A percentile compares a stretch with the other conserved stretches of the same genome.
Evolutionary conservation across 2,113 vertebrate genomes (phyloP).

Genomic region (Raja brachyura): DNA sequence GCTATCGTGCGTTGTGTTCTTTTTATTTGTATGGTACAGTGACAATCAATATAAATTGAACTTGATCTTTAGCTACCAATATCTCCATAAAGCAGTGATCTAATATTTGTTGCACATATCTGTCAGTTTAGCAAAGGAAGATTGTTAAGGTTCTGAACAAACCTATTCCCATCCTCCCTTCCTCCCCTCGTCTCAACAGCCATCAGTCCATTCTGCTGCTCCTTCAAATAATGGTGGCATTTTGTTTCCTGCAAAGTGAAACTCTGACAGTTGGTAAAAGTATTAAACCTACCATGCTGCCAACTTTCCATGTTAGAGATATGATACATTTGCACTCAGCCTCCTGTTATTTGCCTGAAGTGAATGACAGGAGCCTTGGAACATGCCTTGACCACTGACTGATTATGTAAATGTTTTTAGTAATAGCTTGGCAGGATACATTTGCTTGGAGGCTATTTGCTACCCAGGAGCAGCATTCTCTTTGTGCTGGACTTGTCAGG

Average conservation of each 20-base stretch:
- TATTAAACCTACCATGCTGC: not conserved
- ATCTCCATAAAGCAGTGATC: not conserved
- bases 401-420: not conserved
- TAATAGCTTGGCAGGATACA: not conserved
- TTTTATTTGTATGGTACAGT: too few species aligned
- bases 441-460: not conserved
- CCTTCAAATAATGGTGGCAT: not conserved
- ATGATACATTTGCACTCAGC: not conserved
- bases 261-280: not conserved
- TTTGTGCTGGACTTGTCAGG: not conserved
- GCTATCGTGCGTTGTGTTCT: too few species aligned
- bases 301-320: not conserved
- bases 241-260: not conserved
- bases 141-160: not conserved
- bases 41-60: too few species aligned
- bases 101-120: not conserved
- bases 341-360: not conserved
- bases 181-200: not conserved
- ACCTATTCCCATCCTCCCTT: not conserved
- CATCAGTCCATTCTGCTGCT: not conserved
- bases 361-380: not conserved
- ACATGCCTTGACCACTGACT: not conserved
- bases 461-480: not conserved
- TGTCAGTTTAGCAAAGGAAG: not conserved
- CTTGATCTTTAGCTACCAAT: too few species aligned